phyloP scores from a whole-genome alignment of 2,797 vertebrate species.

The Carapus acus region DNA sequence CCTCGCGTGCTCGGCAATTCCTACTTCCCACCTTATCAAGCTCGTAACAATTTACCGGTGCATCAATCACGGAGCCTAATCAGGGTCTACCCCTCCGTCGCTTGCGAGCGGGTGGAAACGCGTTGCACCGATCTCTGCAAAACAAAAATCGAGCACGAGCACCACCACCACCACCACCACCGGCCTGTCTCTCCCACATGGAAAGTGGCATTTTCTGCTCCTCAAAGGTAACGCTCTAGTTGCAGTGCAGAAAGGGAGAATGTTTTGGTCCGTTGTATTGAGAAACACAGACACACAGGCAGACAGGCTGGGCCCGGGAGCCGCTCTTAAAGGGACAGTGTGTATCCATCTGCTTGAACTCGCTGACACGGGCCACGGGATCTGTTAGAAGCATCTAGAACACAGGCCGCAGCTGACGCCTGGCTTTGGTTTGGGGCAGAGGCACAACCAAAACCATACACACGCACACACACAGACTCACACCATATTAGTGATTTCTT shows the following conservation, averaged over 20 bases:
- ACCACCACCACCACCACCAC: constrained; percentile 16
- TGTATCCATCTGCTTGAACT: constrained; percentile 62
- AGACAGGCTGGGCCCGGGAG: constrained; percentile 52
- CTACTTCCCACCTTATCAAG: constrained; percentile 38
- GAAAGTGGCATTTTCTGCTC: constrained; percentile 54
- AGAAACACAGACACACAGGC: constrained; percentile 67
- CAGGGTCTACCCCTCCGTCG: constrained; percentile 32
- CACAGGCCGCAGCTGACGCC: constrained; percentile 48
- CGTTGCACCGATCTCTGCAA: constrained; percentile 29
- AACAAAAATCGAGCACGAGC: constrained; percentile 47
- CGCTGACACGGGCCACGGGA: constrained; percentile 54
- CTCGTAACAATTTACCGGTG: constrained; percentile 42
- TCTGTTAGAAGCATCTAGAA: constrained; percentile 60
- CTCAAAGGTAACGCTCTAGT: constrained; percentile 61
- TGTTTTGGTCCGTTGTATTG: constrained; percentile 64
- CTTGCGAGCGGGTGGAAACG: constrained; percentile 47
- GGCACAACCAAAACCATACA: constrained; percentile 32
- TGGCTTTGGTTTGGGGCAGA: constrained; percentile 35
- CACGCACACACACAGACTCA: constrained; percentile 4
- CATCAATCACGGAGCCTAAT: constrained; percentile 33
- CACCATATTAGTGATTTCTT: no score
- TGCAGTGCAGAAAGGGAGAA: constrained; percentile 58
- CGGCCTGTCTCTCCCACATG: constrained; percentile 36
- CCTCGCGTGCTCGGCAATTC: constrained; percentile 26
- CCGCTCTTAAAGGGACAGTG: constrained; percentile 61